A percentile compares a stretch with the other conserved stretches of the same genome.
Conservation (phyloP, 1,140 invertebrate genomes). For the Aphelinus atriplicis region DNA sequence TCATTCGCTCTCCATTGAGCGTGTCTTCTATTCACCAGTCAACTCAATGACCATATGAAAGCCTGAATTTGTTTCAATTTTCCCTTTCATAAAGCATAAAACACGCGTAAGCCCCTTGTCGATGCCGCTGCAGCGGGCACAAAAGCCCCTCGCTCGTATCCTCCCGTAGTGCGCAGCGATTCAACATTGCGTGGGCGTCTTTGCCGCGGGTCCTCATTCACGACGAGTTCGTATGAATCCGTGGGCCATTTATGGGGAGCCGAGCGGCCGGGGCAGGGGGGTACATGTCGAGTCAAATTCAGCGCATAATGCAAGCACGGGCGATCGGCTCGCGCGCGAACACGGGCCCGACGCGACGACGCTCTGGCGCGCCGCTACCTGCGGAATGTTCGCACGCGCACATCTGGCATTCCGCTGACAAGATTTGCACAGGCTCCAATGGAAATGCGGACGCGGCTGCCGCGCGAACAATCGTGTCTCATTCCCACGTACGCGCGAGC, state of each 20-base stretch:
- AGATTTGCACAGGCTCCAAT: conserved; percentile 49
- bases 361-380: not conserved
- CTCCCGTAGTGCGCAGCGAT: too few relatives aligned
- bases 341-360: not conserved
- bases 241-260: not conserved
- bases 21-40: too few relatives aligned
- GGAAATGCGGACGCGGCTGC: conserved; percentile 35
- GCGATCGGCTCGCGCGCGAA: conserved; percentile 10
- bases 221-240: not conserved
- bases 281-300: conserved; percentile 9
- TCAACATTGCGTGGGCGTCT: too few relatives aligned
- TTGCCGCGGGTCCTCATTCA: too few relatives aligned
- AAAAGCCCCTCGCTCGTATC: too few relatives aligned
- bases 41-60: too few relatives aligned
- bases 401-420: conserved; percentile 49
- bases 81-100: too few relatives aligned
- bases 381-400: not conserved
- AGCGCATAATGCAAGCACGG: conserved; percentile 8
- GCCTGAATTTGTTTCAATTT: too few relatives aligned
- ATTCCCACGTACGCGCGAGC: conserved; percentile 49
- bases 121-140: too few relatives aligned
- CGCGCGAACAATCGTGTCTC: conserved; percentile 44
- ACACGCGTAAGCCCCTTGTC: too few relatives aligned
- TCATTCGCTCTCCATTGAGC: too few relatives aligned
- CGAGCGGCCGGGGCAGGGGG: not conserved